A percentile compares a stretch with the other conserved stretches of the same genome.
phyloP scores from a whole-genome alignment of 2,113 vertebrate genomes.

The Siniperca knerii region DNA sequence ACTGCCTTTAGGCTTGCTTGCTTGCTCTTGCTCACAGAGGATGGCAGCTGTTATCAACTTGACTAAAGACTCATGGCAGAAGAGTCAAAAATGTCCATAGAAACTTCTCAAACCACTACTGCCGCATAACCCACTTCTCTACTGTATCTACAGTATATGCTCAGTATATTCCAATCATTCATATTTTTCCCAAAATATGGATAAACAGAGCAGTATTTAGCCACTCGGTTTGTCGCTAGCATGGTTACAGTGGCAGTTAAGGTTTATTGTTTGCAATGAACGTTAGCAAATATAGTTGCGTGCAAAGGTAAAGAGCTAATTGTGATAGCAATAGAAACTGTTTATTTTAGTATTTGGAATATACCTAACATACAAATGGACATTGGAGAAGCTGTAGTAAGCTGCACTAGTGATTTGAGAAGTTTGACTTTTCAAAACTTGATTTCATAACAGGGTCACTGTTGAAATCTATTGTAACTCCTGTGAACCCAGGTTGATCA shows the following conservation, averaged over 20 bases:
- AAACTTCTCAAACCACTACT: background rate
- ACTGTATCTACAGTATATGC: background rate
- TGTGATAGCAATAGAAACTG: background rate
- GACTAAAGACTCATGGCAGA: background rate
- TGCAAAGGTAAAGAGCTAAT: background rate
- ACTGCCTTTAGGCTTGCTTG: background rate
- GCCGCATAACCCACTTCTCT: background rate
- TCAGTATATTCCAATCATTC: background rate
- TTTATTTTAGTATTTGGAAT: background rate
- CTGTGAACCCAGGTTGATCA: background rate
- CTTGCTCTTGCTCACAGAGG: background rate
- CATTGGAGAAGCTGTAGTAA: background rate
- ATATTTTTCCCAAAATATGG: background rate
- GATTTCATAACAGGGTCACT: background rate
- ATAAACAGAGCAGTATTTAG: background rate
- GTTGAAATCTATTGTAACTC: background rate
- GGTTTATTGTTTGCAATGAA: background rate
- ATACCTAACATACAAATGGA: background rate
- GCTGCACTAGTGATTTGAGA: background rate
- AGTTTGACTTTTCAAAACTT: background rate
- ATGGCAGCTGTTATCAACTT: background rate
- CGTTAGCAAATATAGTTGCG: background rate
- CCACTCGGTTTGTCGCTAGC: background rate
- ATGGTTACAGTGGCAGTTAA: background rate
- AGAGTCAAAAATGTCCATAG: background rate